Evolutionary conservation across 2,113 vertebrate species (phyloP), one percentile per base, ranked within the genome.

Genomic region (Xyrauchen texanus): DNA sequence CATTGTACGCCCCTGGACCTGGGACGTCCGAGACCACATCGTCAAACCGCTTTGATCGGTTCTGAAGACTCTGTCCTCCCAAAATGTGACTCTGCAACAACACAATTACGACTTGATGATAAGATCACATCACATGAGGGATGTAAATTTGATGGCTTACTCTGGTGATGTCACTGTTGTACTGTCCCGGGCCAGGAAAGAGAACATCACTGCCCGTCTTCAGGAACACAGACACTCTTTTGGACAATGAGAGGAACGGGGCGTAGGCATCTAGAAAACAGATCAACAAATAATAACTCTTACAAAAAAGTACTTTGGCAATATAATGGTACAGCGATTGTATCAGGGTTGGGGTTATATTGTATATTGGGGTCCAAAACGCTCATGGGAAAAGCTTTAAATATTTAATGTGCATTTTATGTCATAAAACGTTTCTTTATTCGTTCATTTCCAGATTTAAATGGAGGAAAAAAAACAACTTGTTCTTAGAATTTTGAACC

Each of bases 161-260:
- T 93, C 93, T 90, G 49, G 83, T 68, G 81, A 86, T 84, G 47
- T 84, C 83, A 81, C 87, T 62, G 81, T 93, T 88, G 82, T 96
- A 96, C 63, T 93, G 79, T 45, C 90, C 94, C 57, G 94, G 95
- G 70, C 93, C 95, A 68, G 95, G 95, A 77, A 78, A 52, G 64
- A 21, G 61, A 45, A 85, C 66, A 0, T 61, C 84, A 53, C 80
- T 64, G 45, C 70, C 72, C 12, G 76, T 82, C 45, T 46, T 53
- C 74, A 64, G 62, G 77, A 91, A 90, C 49, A 77, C 0, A 74
- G 88, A 82, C 42, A 87, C 81, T 86, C 95, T 91, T 47, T 68
- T 86, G 82, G 89, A 82, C 77, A 92, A 80, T 68, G 94, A 94
- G 86, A 94, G 86, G 87, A 96, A 96, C 3, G 95, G 95, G 68